Evolutionary conservation across 2,888 invertebrate species (phyloP).

Genomic region (Lasius fuliginosus): DNA sequence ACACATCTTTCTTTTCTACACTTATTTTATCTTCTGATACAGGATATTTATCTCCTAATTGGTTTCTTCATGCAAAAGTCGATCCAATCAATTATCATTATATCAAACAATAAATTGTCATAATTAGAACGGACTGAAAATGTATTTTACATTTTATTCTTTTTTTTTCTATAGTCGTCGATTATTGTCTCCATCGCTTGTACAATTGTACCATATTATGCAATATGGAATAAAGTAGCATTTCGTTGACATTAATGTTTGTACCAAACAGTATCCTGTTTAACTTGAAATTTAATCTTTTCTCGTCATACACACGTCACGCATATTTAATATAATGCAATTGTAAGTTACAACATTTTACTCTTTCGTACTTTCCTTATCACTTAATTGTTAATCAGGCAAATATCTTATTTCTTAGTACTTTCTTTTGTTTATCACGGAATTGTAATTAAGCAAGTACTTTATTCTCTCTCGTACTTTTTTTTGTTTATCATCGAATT

Average conservation of each 20-base stretch:
- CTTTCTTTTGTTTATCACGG: conserved; percentile 48
- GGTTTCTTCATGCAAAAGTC: conserved; percentile 22
- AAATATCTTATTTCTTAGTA: conserved; percentile 30
- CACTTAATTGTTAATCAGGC: conserved; percentile 21
- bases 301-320: not conserved
- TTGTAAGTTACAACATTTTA: conserved; percentile 29
- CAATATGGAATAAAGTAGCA: conserved; percentile 37
- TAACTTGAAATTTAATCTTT: not conserved
- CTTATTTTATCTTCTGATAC: conserved; percentile 16
- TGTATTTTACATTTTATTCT: conserved; percentile 47
- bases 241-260: conserved; percentile 29
- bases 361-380: conserved; percentile 22
- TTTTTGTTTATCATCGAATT: conserved; percentile 64
- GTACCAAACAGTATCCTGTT: conserved; percentile 19
- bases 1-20: not conserved
- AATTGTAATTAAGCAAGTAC: conserved; percentile 24
- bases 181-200: conserved; percentile 73
- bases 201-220: conserved; percentile 51
- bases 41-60: conserved; percentile 1
- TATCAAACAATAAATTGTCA: conserved; percentile 54
- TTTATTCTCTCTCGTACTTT: conserved; percentile 44
- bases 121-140: conserved; percentile 18
- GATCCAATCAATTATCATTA: conserved; percentile 49
- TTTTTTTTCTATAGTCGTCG: conserved; percentile 42
- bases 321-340: conserved; percentile 10